phyloP scores from a whole-genome alignment of 1,140 invertebrate species.

The Wasmannia auropunctata region DNA sequence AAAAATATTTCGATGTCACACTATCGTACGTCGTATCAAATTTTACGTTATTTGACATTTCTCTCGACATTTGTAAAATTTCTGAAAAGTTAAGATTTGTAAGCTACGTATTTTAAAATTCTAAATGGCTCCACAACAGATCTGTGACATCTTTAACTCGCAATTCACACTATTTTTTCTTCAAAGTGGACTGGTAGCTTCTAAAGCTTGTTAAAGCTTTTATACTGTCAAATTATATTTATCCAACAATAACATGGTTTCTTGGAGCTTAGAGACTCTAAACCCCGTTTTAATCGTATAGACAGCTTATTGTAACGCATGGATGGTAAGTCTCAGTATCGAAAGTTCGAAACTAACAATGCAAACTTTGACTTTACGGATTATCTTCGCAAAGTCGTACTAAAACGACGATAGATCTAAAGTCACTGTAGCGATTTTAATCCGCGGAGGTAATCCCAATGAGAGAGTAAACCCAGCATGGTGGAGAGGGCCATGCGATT shows the following conservation, averaged over 20 bases:
- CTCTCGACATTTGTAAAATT: not conserved
- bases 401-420: not conserved
- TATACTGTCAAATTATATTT: not conserved
- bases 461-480: not conserved
- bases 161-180: not conserved
- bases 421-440: not conserved
- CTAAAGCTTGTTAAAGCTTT: not conserved
- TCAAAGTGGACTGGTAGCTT: not conserved
- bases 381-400: not conserved
- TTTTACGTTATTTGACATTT: not conserved
- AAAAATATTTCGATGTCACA: not conserved
- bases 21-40: not conserved
- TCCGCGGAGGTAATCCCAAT: not conserved
- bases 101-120: not conserved
- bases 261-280: not conserved
- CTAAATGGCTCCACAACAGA: not conserved
- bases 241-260: not conserved
- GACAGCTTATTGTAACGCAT: not conserved
- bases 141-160: not conserved
- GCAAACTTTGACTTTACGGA: not conserved
- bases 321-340: not conserved
- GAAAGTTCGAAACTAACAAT: not conserved
- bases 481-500: not conserved
- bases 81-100: not conserved
- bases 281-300: not conserved